Evolutionary conservation across 64 coral and sea anemone species (phyloP).

Genomic region (Porites australiensis): DNA sequence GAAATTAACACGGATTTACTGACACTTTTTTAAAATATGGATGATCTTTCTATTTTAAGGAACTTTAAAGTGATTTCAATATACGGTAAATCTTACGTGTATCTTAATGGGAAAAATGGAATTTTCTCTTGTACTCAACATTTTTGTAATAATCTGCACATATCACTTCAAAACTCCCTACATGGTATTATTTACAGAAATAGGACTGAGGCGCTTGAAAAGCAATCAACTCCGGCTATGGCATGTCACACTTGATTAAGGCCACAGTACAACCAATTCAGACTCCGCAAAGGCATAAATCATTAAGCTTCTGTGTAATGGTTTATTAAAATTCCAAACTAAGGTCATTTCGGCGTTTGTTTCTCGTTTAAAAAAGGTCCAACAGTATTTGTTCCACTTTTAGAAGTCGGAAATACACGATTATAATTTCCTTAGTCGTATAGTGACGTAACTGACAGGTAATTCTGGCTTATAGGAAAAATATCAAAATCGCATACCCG

Average conservation of each 20-base stretch:
- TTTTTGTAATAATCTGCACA: background rate
- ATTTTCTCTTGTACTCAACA: background rate
- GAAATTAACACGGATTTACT: background rate
- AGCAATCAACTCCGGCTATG: background rate
- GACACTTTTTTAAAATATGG: too few relatives aligned
- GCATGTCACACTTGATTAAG: conserved; percentile 9
- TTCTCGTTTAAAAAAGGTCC: background rate
- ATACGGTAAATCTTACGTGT: background rate
- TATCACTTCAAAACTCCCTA: too few relatives aligned
- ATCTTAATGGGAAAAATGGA: too few relatives aligned
- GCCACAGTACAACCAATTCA: conserved; percentile 15
- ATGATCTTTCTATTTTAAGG: background rate
- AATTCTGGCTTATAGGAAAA: background rate
- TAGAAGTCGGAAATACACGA: background rate
- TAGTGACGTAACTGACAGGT: background rate
- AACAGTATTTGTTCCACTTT: too few relatives aligned
- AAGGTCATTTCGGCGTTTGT: background rate
- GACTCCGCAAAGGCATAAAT: background rate
- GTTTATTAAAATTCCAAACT: background rate
- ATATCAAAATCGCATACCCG: background rate
- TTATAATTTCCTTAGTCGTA: background rate
- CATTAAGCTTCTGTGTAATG: background rate
- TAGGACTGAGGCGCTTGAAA: background rate
- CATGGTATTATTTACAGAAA: too few relatives aligned
- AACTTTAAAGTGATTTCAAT: background rate